phyloP scores from a whole-genome alignment of 1,140 invertebrate genomes.

The Thaumatotibia leucotreta region DNA sequence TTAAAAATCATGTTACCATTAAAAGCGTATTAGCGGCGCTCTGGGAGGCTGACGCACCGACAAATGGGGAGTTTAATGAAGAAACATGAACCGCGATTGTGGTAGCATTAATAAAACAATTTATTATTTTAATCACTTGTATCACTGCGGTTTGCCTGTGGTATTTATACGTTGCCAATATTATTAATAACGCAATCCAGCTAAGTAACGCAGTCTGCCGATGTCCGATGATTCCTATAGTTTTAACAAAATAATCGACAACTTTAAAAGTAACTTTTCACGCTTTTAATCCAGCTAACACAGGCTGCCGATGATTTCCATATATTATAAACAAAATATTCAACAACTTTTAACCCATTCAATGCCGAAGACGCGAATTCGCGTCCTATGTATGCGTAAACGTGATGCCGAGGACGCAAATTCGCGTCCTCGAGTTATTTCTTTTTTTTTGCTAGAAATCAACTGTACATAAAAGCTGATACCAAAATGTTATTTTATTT shows the following conservation, averaged over 20 bases:
- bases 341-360: too few relatives aligned
- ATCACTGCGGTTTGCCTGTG: conserved; percentile 2
- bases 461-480: too few relatives aligned
- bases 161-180: neutral
- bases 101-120: conserved; percentile 49
- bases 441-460: too few relatives aligned
- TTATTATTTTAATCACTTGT: conserved; percentile 37
- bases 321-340: conserved; percentile 17
- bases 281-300: neutral
- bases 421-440: too few relatives aligned
- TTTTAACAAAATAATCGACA: conserved; percentile 18
- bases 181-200: conserved; percentile 1
- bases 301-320: conserved; percentile 25
- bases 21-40: conserved; percentile 45
- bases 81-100: conserved; percentile 51
- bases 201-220: conserved; percentile 12
- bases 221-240: conserved; percentile 26
- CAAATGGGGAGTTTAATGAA: conserved; percentile 53
- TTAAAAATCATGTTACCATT: conserved; percentile 37
- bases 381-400: too few relatives aligned
- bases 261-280: too few relatives aligned
- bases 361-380: too few relatives aligned
- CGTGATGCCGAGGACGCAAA: too few relatives aligned
- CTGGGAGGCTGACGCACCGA: conserved; percentile 49
- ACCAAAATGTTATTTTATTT: too few relatives aligned